These are phyloP conservation scores for Philhelius pedissequus DNA, from an alignment of 2,888 invertebrate species.

Conservation along the genomic window DNA sequence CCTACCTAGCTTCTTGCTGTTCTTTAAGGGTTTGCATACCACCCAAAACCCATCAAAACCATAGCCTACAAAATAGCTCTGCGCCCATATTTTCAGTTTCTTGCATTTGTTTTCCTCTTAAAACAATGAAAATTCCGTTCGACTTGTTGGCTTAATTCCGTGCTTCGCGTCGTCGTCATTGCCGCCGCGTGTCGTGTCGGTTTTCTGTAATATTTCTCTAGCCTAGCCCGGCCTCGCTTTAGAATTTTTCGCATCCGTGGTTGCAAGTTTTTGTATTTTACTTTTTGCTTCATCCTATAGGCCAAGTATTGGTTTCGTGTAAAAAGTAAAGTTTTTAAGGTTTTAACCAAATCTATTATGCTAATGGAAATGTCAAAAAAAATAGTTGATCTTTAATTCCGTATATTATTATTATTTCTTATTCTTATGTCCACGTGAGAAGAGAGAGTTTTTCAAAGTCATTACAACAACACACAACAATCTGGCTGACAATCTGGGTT, in stretches of 20 bases:
- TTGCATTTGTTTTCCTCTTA: not conserved
- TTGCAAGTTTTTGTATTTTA: conserved; percentile 39
- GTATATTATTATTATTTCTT: too few species aligned
- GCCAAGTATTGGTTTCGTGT: too few species aligned
- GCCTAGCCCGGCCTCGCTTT: conserved; percentile 21
- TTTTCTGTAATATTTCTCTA: not conserved
- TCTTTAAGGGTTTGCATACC: not conserved
- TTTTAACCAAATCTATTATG: too few species aligned
- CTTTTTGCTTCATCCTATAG: too few species aligned
- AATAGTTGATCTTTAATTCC: too few species aligned
- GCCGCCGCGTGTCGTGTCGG: not conserved
- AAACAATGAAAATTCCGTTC: conserved; percentile 63
- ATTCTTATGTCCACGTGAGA: too few species aligned
- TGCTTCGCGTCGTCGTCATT: not conserved
- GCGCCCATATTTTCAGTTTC: conserved; percentile 27
- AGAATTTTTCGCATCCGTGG: conserved; percentile 64
- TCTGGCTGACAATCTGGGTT: too few species aligned
- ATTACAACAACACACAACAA: too few species aligned
- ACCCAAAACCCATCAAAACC: not conserved
- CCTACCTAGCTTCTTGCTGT: conserved; percentile 20
- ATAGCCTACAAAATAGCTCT: not conserved
- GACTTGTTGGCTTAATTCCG: conserved; percentile 15
- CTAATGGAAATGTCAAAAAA: too few species aligned
- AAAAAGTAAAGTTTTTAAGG: too few species aligned
- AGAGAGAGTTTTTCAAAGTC: too few species aligned